A percentile compares a stretch with the other conserved stretches of the same genome.
These are phyloP conservation scores for Tetanocera ferruginea DNA, from an alignment of 2,888 invertebrate species.

Conservation along the genomic window DNA sequence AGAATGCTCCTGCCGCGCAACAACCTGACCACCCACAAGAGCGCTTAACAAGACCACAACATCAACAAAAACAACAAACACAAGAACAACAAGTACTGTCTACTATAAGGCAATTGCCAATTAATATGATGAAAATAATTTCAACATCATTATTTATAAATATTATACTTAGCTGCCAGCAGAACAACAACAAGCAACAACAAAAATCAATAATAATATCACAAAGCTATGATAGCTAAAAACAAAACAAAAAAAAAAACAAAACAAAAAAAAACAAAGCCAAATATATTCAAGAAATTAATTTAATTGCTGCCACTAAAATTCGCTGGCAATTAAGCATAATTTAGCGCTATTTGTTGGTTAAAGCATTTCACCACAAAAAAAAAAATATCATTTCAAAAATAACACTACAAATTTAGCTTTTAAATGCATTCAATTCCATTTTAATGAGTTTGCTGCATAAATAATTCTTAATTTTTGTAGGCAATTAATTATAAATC, in stretches of 20 bases:
- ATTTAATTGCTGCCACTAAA: constrained; percentile 1
- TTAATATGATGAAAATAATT: constrained; percentile 42
- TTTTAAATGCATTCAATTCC: not conserved
- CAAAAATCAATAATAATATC: not conserved
- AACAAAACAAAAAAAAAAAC: not conserved
- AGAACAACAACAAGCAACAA: constrained; percentile 41
- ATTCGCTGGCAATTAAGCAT: not conserved
- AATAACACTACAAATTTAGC: not conserved
- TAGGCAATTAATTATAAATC: constrained; percentile 44
- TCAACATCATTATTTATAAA: constrained; percentile 45
- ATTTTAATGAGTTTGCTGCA: constrained; percentile 9
- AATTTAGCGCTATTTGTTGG: not conserved
- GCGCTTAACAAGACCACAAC: not conserved
- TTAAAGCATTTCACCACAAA: not conserved
- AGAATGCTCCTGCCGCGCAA: not conserved
- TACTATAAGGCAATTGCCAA: not conserved
- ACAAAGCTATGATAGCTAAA: not conserved
- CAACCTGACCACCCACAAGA: not conserved
- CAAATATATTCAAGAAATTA: not conserved
- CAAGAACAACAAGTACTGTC: not conserved
- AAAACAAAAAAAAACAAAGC: not conserved
- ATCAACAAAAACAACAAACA: not conserved
- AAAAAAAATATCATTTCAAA: not conserved
- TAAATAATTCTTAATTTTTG: constrained; percentile 31
- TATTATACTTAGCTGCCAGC: constrained; percentile 41